Evolutionary conservation across 2,113 vertebrate species (phyloP), one percentile per base, ranked within the genome.

Genomic region (Syngnathus typhle): DNA sequence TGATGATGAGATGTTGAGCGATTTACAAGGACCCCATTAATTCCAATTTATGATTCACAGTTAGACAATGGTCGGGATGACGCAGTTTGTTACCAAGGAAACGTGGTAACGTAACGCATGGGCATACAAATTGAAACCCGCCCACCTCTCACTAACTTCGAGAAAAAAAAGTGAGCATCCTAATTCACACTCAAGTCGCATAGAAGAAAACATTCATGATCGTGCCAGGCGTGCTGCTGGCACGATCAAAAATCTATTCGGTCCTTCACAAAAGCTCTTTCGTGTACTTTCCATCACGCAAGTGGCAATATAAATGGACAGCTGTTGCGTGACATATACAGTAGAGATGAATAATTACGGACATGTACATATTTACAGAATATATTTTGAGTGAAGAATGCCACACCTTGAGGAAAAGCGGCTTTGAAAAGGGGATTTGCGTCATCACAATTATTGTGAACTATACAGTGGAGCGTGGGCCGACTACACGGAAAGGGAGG

Each of bases 61-160:
- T 84, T 81, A 81, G 70, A 86, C 84, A 84, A 79, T 60, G 70
- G 76, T 81, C 83, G 79, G 72, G 79, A 81, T 80, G 82, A 80
- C 79, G 74, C 77, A 81, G 71, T 87, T 84, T 81, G 83, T 89
- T 89, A 87, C 83, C 85, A 88, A 90, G 88, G 87, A 87, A 90
- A 88, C 82, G 76, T 82, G 85, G 84, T 83, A 83, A 85, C 27
- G 27, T 32, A 32, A 32, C 2, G 27, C 23, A 82, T 63, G 84
- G 79, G 75, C 80, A 85, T 82, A 75, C 82, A 73, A 80, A 37
- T 70, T 82, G 80, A 44, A 79, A 87, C 85, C 79, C 73, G 69
- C 76, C 84, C 68, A n/a, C 56, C 4, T 73, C 68, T 15, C 39
- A 23, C 37, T 77, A 70, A 81, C 67, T 66, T 82, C 49, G 76